Evolutionary conservation across 2,888 invertebrate genomes (phyloP).

Genomic region (Philhelius pedissequus): DNA sequence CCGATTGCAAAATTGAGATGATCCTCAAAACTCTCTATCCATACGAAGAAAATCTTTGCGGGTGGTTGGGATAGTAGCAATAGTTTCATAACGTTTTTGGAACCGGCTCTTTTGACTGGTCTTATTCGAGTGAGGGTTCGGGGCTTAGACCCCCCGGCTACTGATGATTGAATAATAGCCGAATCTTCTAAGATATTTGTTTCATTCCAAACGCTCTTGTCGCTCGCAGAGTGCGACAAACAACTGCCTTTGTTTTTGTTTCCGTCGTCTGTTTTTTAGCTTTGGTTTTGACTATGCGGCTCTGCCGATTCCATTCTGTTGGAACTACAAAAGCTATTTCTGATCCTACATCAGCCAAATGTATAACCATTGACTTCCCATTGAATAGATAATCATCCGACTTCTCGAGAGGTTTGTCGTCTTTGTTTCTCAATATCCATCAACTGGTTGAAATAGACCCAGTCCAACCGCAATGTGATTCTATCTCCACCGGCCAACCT

Average conservation of each 20-base stretch:
- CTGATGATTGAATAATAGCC: conserved; percentile 52
- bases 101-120: conserved; percentile 80
- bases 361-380: conserved; percentile 91
- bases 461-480: conserved; percentile 95
- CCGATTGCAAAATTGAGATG: conserved; percentile 92
- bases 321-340: conserved; percentile 98
- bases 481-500: conserved; percentile 92
- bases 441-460: conserved; percentile 92
- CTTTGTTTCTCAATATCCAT: conserved; percentile 83
- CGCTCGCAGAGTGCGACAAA: conserved; percentile 73
- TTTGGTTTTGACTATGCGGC: conserved; percentile 55
- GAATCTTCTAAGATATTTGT: conserved; percentile 63
- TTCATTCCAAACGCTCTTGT: conserved; percentile 69
- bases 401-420: conserved; percentile 77
- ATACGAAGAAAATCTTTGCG: conserved; percentile 93
- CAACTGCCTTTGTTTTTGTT: conserved; percentile 77
- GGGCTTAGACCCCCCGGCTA: conserved; percentile 81
- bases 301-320: conserved; percentile 79
- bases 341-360: conserved; percentile 96
- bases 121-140: conserved; percentile 85
- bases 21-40: conserved; percentile 98
- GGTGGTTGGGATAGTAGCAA: conserved; percentile 81
- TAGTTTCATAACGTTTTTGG: conserved; percentile 81
- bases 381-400: conserved; percentile 85
- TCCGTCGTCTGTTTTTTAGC: neutral